Base-by-base conservation (phyloP, 2,888 invertebrate genomes). In the Eupithecia abbreviata region DNA sequence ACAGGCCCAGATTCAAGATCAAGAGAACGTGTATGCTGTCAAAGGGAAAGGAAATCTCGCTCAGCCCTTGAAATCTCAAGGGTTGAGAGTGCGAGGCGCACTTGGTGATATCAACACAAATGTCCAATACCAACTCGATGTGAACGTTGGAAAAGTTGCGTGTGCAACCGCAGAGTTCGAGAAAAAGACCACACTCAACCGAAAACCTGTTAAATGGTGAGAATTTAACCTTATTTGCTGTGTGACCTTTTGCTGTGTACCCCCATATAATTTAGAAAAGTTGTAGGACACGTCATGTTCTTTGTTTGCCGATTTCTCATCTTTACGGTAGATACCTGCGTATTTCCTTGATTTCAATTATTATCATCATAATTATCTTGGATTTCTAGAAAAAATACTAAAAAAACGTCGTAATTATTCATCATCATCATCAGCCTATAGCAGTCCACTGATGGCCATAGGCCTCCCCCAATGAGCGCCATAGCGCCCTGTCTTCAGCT, bases 31-130 rank as follows among this genome's bases (percentile, higher is more conserved):
- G 5, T 89, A 90, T 77, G 89, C 84, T 6, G 72, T 83, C 7
- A 92, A 90, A 84, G 91, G 90, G 15, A 93, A 93, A 83, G 82
- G 82, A 71, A 90, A 88, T 79, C 81, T 86, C 71, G 82, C 81
- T 15, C 73, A 90, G 74, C 88, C 92, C 6, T 81, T 84, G 0
- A 94, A 93, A 79, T 90, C 89, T 13, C 89, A 88, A 81, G 93
- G 91, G 5, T 81, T 91, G 79, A 81, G 86, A 12, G 86, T 89
- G 58, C 91, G 95, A 30, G 94, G 94, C 18, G 93, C 91, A 65
- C 85, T 95, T 49, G 94, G 93, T 12, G 95, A 95, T 79, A 83
- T 95, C 65, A 93, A 91, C 79, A 88, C 90, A 3, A 95, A 95
- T 83, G 88, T 92, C 3, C 92, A 91, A 84, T 82, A 85, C 3